These are phyloP conservation scores for Adelphocoris suturalis DNA, from an alignment of 2,888 invertebrate species.

Conservation along the genomic window DNA sequence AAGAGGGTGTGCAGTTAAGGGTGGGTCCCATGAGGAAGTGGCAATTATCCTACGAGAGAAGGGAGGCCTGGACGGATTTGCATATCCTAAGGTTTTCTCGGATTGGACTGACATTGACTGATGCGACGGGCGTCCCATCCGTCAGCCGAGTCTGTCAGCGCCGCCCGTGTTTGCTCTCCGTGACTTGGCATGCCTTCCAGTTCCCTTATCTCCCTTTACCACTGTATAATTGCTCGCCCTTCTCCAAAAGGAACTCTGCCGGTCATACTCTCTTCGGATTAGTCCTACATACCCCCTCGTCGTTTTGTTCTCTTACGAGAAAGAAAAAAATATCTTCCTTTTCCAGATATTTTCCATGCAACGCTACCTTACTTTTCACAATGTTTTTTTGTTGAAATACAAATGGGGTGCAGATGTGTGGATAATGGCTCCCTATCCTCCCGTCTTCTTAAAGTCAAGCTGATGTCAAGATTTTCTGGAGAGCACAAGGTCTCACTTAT, in stretches of 20 bases:
- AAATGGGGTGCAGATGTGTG: too few relatives aligned
- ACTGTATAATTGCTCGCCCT: slow-evolving; percentile 72
- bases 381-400: too few relatives aligned
- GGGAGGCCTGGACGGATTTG: slow-evolving; percentile 60
- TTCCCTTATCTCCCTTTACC: slow-evolving; percentile 70
- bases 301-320: not conserved
- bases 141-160: slow-evolving; percentile 68
- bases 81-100: slow-evolving; percentile 72
- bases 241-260: slow-evolving; percentile 57
- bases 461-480: too few relatives aligned
- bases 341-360: not conserved
- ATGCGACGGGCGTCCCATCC: slow-evolving; percentile 67
- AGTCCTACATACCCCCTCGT: not conserved
- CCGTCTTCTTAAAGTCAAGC: too few relatives aligned
- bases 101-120: slow-evolving; percentile 71
- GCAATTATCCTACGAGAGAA: slow-evolving; percentile 62
- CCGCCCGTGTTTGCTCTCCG: slow-evolving; percentile 70
- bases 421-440: too few relatives aligned
- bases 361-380: too few relatives aligned
- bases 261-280: slow-evolving; percentile 67
- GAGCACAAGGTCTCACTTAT: too few relatives aligned
- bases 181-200: slow-evolving; percentile 68
- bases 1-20: slow-evolving; percentile 5
- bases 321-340: not conserved
- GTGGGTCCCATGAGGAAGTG: slow-evolving; percentile 47